phyloP scores from a whole-genome alignment of 2,888 invertebrate genomes.

The Heliconius charithonia region DNA sequence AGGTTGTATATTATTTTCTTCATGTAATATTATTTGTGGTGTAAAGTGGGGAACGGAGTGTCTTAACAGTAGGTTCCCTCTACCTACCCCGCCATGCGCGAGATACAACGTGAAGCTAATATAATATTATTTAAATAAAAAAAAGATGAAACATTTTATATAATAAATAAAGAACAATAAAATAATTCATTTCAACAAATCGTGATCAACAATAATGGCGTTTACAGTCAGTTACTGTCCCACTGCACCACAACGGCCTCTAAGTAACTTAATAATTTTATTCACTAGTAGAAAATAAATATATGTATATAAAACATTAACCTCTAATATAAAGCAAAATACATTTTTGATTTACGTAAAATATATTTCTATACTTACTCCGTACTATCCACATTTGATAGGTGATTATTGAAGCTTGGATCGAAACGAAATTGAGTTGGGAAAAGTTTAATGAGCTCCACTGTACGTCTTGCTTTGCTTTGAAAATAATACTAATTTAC shows the following conservation, averaged over 20 bases:
- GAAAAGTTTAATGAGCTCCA: conserved; percentile 69
- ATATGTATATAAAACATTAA: no score
- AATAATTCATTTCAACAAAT: no score
- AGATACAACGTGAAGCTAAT: no score
- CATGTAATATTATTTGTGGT: background rate
- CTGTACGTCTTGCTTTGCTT: conserved; percentile 50
- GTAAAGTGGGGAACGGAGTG: no score
- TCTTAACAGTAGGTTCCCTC: no score
- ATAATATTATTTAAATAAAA: background rate
- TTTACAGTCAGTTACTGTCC: no score
- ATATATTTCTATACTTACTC: background rate
- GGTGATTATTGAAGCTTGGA: conserved; percentile 68
- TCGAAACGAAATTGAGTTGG: conserved; percentile 64
- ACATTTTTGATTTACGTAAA: background rate
- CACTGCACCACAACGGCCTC: no score
- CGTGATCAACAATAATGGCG: no score
- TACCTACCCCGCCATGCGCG: no score
- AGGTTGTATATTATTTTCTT: background rate
- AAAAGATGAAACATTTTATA: background rate
- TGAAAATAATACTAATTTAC: conserved; percentile 52
- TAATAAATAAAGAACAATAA: no score
- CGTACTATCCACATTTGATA: conserved; percentile 50
- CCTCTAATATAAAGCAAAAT: background rate
- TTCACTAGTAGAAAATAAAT: background rate
- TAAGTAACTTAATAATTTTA: background rate